Percentiles rank a stretch among this genome's conserved stretches.
phyloP scores from a whole-genome alignment of 1,140 invertebrate species.

The Nephila pilipes region DNA sequence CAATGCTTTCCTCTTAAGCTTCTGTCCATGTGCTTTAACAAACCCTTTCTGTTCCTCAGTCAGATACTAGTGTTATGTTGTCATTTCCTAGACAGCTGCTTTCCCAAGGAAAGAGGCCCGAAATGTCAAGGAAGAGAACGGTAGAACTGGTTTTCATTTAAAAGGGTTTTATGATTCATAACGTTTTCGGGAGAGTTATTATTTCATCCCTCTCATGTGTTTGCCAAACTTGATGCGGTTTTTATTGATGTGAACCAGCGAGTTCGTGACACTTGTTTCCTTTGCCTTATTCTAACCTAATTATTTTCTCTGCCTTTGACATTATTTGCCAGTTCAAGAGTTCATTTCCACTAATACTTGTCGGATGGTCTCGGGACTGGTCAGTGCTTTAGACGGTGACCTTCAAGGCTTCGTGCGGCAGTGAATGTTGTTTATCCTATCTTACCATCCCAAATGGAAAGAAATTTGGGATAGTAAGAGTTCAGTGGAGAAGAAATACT shows the following conservation, averaged over 20 bases:
- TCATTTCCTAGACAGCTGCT: background rate
- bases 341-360: background rate
- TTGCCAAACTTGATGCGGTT: conserved; percentile 10
- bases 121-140: conserved; percentile 18
- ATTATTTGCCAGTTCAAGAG: conserved; percentile 39
- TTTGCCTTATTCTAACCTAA: conserved; percentile 38
- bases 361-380: background rate
- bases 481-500: no score
- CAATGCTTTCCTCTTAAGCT: background rate
- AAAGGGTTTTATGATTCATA: conserved; percentile 43
- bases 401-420: background rate
- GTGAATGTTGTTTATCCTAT: background rate
- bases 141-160: conserved; percentile 8
- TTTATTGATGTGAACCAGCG: conserved; percentile 8
- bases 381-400: background rate
- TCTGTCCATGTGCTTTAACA: background rate
- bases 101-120: background rate
- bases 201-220: conserved; percentile 27
- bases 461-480: no score
- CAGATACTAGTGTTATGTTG: background rate
- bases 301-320: conserved; percentile 45
- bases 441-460: no score
- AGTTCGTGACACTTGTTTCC: conserved; percentile 42
- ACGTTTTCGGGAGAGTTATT: conserved; percentile 27
- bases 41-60: background rate